Evolutionary conservation across 2,888 invertebrate species (phyloP).

Genomic region (Notodonta dromedarius): DNA sequence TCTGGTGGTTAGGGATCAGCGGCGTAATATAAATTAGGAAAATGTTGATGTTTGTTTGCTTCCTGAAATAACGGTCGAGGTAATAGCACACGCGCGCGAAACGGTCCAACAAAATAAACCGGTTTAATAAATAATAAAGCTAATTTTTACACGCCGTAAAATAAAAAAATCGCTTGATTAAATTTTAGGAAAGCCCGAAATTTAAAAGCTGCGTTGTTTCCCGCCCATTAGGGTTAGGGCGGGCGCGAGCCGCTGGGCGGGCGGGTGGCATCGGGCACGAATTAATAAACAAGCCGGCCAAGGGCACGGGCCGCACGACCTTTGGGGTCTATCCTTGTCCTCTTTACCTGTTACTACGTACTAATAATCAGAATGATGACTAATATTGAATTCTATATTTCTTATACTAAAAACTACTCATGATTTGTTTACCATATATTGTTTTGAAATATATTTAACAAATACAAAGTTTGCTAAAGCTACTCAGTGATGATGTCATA

Average conservation of each 20-base stretch:
- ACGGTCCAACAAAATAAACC: constrained; percentile 25
- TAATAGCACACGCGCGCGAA: constrained; percentile 22
- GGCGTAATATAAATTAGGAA: constrained; percentile 71
- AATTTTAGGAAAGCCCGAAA: constrained; percentile 67
- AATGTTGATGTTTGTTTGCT: constrained; percentile 56
- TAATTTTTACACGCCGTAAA: constrained; percentile 60
- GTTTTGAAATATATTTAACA: no score
- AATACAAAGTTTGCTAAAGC: no score
- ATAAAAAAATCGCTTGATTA: constrained; percentile 67
- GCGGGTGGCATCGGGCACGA: constrained; percentile 68
- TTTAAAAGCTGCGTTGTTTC: constrained; percentile 76
- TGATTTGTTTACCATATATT: no score
- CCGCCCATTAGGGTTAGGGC: constrained; percentile 74
- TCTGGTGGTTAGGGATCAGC: constrained; percentile 55
- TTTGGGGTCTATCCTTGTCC: constrained; percentile 63
- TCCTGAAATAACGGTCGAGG: constrained; percentile 37
- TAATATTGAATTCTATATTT: no score
- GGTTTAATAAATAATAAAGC: constrained; percentile 51
- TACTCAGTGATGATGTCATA: no score
- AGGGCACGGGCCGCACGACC: constrained; percentile 70
- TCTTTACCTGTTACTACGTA: constrained; percentile 52
- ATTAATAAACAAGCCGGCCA: constrained; percentile 81
- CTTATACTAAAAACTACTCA: no score
- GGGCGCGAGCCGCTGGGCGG: constrained; percentile 59
- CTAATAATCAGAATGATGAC: neutral